Evolutionary conservation across 1,140 invertebrate species (phyloP), one percentile per base, ranked within the genome.

Genomic region (Paraescarpia echinospica): DNA sequence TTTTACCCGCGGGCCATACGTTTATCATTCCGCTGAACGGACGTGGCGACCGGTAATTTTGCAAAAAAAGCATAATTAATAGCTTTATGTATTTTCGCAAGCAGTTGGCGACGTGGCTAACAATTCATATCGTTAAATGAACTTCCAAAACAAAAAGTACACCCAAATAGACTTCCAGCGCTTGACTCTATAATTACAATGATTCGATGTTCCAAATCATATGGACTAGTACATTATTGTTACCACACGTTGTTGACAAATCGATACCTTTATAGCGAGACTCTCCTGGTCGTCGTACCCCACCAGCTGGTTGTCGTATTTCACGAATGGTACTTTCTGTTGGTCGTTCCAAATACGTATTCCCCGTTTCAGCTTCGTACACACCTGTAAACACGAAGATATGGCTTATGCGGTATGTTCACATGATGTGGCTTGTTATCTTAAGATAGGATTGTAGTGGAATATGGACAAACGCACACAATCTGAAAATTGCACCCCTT

Each of bases 221-320:
- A 31, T 31, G 59, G 59, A 77, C 8, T 77, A 77, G 9, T 48
- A 31, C 18, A 4, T 48, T 91, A 91, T 22, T 35, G 35, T 34
- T 91, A 4, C 18, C 91, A 90, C 90, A 12, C 31, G 34, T 97
- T 27, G 9, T 31, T 77, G 97, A 94, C 98, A 77, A 77, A 77
- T 77, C 59, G 59, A 27, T 77, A 94, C 93, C 91, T 94, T 94
- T 27, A 51, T 14, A 27, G 14, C 35, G 14, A 94, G 41, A 89
- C 92, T 93, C 41, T 92, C 88, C 31, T 59, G 97, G 94, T 99
- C 98, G 95, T 99, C 98, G 95, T 98, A 99, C 1, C 98, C 98
- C n/a, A 99, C 98, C 98, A 98, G 99, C 96, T 99, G 98, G 95
- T 98, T 98, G 34, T 97, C 97, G 95, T 97, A 98, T 18, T 77